phyloP scores from a whole-genome alignment of 1,140 invertebrate genomes.

The Euura lappo region DNA sequence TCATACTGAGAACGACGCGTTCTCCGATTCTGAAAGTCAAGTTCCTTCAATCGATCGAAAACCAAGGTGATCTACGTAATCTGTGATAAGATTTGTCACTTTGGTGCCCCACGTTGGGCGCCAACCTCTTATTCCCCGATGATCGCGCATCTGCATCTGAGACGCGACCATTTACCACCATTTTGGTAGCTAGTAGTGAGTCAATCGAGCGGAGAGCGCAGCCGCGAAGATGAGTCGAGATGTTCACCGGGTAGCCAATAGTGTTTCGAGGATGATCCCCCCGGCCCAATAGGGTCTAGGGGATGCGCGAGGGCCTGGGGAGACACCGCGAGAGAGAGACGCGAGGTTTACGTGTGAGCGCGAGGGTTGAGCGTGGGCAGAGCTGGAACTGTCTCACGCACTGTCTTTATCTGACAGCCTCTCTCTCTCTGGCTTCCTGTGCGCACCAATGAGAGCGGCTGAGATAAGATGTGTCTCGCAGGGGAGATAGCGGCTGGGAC shows the following conservation, averaged over 20 bases:
- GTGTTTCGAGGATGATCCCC: constrained; percentile 12
- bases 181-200: neutral
- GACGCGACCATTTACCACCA: neutral
- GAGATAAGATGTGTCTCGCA: constrained; percentile 23
- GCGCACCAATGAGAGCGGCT: constrained; percentile 39
- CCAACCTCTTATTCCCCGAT: no score
- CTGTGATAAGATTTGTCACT: no score
- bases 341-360: neutral
- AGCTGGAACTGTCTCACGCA: constrained; percentile 10
- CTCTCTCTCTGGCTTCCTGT: constrained; percentile 8
- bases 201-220: constrained; percentile 7
- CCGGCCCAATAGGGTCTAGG: neutral
- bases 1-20: no score
- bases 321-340: constrained; percentile 18
- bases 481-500: constrained; percentile 40
- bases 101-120: no score
- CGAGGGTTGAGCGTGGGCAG: constrained; percentile 10
- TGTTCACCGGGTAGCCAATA: constrained; percentile 10
- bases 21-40: no score
- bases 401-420: neutral
- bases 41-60: no score
- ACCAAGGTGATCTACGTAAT: no score
- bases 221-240: constrained; percentile 19
- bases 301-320: neutral
- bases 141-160: no score